These are phyloP conservation scores for Sebastes trivittatus DNA, from an alignment of 2,797 vertebrate genomes.

Conservation along the genomic window DNA sequence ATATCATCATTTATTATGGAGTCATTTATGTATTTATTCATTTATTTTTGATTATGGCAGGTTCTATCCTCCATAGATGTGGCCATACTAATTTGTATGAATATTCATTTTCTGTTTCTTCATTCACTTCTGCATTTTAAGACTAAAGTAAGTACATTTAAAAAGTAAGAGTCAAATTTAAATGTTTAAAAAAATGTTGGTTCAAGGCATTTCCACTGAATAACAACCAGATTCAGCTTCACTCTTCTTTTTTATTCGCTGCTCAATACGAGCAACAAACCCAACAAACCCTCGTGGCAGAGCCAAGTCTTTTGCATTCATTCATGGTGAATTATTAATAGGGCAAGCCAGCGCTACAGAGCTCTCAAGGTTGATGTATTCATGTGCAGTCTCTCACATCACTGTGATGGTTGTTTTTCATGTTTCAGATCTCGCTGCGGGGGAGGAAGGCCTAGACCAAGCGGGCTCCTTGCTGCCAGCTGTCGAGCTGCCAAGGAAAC, in stretches of 20 bases:
- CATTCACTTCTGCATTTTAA: no score
- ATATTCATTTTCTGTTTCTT: background rate
- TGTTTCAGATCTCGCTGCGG: slow-evolving; percentile 41
- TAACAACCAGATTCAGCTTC: background rate
- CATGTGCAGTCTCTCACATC: background rate
- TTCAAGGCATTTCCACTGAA: background rate
- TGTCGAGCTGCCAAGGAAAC: slow-evolving; percentile 73
- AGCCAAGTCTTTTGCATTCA: background rate
- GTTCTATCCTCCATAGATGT: no score
- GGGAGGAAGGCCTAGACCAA: slow-evolving; percentile 42
- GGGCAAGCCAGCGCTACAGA: background rate
- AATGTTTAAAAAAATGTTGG: rapidly evolving
- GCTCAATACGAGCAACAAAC: background rate
- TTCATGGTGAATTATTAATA: slow-evolving; percentile 2
- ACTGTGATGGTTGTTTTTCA: slow-evolving; percentile 2
- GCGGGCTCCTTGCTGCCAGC: slow-evolving; percentile 31
- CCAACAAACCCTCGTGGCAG: background rate
- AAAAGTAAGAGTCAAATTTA: background rate
- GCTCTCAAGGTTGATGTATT: background rate
- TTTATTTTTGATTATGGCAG: no score
- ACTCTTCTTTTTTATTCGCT: background rate
- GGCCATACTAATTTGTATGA: background rate
- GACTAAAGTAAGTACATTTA: background rate
- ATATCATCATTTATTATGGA: rapidly evolving
- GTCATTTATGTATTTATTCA: no score